These are phyloP conservation scores for Cistogaster globosa DNA, from an alignment of 2,888 invertebrate genomes.

Conservation along the genomic window DNA sequence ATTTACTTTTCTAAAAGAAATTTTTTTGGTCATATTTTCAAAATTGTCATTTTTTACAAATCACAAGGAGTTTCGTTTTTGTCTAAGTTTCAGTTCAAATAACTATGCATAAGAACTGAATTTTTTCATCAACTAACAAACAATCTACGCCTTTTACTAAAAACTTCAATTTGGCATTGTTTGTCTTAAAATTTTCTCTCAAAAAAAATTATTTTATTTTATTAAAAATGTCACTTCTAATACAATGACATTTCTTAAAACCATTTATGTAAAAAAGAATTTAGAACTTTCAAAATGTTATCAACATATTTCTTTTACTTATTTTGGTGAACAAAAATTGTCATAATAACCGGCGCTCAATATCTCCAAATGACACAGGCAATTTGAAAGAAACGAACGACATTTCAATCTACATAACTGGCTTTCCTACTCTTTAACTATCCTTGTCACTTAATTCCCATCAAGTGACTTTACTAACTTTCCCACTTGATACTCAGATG, in stretches of 20 bases:
- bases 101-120: no score
- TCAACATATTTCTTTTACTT: constrained; percentile 9
- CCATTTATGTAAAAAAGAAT: constrained; percentile 37
- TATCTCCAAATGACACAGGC: constrained; percentile 42
- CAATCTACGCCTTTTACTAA: background rate
- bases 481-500: constrained; percentile 53
- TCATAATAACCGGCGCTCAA: constrained; percentile 69
- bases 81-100: no score
- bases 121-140: background rate
- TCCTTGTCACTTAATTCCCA: constrained; percentile 24
- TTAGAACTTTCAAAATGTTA: constrained; percentile 60
- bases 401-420: constrained; percentile 70
- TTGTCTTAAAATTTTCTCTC: background rate
- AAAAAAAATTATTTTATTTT: background rate
- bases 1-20: no score
- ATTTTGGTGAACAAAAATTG: constrained; percentile 58
- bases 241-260: constrained; percentile 23
- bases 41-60: no score
- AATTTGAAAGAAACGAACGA: constrained; percentile 19
- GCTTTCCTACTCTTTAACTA: constrained; percentile 3
- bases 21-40: no score
- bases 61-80: no score
- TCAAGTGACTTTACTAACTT: constrained; percentile 22
- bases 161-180: background rate
- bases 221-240: constrained; percentile 29